phyloP scores from a whole-genome alignment of 2,888 invertebrate genomes.

The Callyntrura guangdongensis region DNA sequence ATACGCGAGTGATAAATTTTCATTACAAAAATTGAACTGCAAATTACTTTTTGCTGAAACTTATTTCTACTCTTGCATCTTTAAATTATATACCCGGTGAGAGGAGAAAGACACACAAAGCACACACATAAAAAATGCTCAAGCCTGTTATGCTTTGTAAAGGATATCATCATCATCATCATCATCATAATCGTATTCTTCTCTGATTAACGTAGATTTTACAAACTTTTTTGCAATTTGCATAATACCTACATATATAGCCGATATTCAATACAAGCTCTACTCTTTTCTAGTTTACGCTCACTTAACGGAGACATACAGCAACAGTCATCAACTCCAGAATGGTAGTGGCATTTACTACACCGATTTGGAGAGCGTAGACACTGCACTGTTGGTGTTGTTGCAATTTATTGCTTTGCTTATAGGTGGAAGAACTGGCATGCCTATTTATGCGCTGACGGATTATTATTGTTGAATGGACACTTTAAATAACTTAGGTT shows the following conservation, averaged over 20 bases:
- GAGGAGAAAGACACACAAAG: slow-evolving; percentile 24
- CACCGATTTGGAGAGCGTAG: not conserved
- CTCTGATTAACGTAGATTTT: slow-evolving; percentile 61
- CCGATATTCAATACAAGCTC: not conserved
- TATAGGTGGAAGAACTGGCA: slow-evolving; percentile 7
- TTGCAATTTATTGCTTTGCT: not conserved
- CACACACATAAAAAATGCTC: not conserved
- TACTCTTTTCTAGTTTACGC: not conserved
- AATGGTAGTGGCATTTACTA: not conserved
- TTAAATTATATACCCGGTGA: slow-evolving; percentile 54
- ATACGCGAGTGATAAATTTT: slow-evolving; percentile 76
- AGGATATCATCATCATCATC: slow-evolving; percentile 46
- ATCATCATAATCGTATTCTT: not conserved
- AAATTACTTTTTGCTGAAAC: slow-evolving; percentile 70
- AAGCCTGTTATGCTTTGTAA: not conserved
- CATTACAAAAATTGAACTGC: slow-evolving; percentile 78
- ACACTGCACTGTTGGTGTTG: not conserved
- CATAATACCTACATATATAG: slow-evolving; percentile 30
- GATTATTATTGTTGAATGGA: slow-evolving; percentile 40
- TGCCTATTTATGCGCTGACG: not conserved
- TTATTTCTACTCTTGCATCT: slow-evolving; percentile 53
- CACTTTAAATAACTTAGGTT: slow-evolving; percentile 16
- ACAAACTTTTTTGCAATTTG: slow-evolving; percentile 26
- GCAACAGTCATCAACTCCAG: not conserved
- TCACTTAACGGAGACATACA: not conserved